These are phyloP conservation scores for Idris sp. DNA, from an alignment of 1,140 invertebrate species.

Conservation along the genomic window DNA sequence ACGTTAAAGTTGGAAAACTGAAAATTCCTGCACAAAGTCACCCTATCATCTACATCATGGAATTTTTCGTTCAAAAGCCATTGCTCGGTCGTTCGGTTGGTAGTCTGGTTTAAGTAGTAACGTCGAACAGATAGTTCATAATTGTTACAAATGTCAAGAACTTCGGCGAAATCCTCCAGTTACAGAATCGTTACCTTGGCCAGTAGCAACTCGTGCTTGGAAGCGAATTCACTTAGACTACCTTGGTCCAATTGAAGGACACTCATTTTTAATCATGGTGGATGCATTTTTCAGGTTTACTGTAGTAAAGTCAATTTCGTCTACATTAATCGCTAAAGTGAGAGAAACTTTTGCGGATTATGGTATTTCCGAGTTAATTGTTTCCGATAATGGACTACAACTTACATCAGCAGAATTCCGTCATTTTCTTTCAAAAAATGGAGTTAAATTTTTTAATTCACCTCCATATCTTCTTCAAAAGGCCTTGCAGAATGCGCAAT, in stretches of 20 bases:
- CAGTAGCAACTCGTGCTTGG: slow-evolving; percentile 1
- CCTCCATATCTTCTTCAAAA: slow-evolving; percentile 21
- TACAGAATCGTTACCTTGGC: slow-evolving; percentile 10
- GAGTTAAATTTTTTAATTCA: slow-evolving; percentile 8
- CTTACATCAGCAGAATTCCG: slow-evolving; percentile 11
- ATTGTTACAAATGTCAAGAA: slow-evolving; percentile 4
- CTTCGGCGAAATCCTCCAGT: background rate
- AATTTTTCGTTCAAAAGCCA: slow-evolving; percentile 73
- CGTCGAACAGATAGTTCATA: slow-evolving; percentile 62
- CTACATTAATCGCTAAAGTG: background rate
- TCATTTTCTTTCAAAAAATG: slow-evolving; percentile 1
- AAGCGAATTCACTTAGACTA: slow-evolving; percentile 20
- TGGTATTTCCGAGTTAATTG: background rate
- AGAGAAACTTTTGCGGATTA: slow-evolving; percentile 5
- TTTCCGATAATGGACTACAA: slow-evolving; percentile 3
- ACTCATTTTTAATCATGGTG: background rate
- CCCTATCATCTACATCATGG: slow-evolving; percentile 75
- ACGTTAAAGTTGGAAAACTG: too few species aligned
- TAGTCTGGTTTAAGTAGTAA: slow-evolving; percentile 76
- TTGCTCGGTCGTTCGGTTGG: slow-evolving; percentile 73
- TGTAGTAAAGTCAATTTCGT: background rate
- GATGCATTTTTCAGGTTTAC: background rate
- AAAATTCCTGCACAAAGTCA: too few species aligned
- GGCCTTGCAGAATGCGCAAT: slow-evolving; percentile 10
- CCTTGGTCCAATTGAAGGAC: slow-evolving; percentile 3